Evolutionary conservation across 2,113 vertebrate genomes (phyloP).

Genomic region (Syngnathoides biaculeatus): DNA sequence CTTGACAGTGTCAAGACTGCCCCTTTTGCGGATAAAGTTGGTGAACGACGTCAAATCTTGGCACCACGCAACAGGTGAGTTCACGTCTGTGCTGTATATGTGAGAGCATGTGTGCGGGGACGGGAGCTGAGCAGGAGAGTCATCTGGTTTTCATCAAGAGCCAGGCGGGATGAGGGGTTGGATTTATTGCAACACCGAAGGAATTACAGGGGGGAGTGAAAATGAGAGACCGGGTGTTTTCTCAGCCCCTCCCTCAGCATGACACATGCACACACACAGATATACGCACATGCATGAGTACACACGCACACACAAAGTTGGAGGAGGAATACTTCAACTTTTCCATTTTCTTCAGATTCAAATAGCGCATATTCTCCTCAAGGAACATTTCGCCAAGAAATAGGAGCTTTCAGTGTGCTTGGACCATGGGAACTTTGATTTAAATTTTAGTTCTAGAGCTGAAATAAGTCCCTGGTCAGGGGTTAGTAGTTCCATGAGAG

Average conservation of each 20-base stretch:
- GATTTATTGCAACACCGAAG: constrained; percentile 50
- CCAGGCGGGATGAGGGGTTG: constrained; percentile 36
- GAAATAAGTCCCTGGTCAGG: not conserved
- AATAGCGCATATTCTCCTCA: not conserved
- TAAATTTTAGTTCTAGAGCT: not conserved
- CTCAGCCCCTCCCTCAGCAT: not conserved
- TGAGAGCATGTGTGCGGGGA: constrained; percentile 21
- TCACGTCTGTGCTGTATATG: constrained; percentile 37
- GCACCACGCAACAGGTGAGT: constrained; percentile 38
- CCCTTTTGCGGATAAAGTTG: not conserved
- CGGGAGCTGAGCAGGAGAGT: constrained; percentile 18
- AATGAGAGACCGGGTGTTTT: constrained; percentile 31
- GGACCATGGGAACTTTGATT: not conserved
- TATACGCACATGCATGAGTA: not conserved
- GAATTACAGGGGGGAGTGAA: constrained; percentile 47
- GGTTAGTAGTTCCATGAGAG: not conserved
- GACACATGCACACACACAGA: not conserved
- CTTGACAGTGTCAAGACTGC: too few species aligned
- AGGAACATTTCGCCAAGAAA: not conserved
- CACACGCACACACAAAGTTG: not conserved
- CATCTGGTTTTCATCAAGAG: constrained; percentile 60
- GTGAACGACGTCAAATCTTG: not conserved
- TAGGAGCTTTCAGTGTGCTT: not conserved
- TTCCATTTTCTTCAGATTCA: constrained; percentile 20
- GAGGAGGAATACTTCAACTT: not conserved